Base-by-base conservation (phyloP, 2,888 invertebrate genomes). In the Tuberolachnus salignus region DNA sequence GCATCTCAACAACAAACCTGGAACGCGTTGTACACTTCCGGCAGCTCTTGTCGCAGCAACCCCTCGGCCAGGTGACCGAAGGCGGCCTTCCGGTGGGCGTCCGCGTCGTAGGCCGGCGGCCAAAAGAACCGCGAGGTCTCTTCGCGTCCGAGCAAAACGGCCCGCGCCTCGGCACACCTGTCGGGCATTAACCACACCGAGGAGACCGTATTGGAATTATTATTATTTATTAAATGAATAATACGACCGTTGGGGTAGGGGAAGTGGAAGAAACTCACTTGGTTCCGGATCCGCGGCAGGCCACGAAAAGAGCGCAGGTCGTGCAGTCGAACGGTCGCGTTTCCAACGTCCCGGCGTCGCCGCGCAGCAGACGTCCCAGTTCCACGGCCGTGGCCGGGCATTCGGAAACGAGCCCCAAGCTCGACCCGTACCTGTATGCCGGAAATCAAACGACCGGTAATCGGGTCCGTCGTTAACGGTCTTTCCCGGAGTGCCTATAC, bases 1-100 rank as follows among this genome's bases (percentile, higher is more conserved):
- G n/a, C n/a, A n/a, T n/a, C n/a, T n/a, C n/a, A 34, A 4, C 34
- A 34, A 34, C 55, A 21, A 9, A 78, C 78, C 78, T 69, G 69
- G 21, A 78, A 78, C 4, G 59, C 67, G 21, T 78, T 78, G 51
- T 61, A 21, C 16, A 78, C 67, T 69, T 78, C 78, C 42, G 78
- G 78, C 19, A 34, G 51, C 42, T 78, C 78, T 42, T 42, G 66
- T 51, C 61, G 78, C 49, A 78, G 51, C 14, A 78, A 1, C 16
- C 49, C 51, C 34, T 78, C 78, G 13, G 69, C 49, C 59, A 69
- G 19, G 59, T 78, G 67, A 1, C 78, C 78, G n/a, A 59, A 78
- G 34, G 49, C 67, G 4, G 78, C 66, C n/a, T 49, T 57, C 16
- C 49, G 21, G 51, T 59, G 57, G n/a, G 14, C 16, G 51, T 57